Evolutionary conservation across 2,797 vertebrate genomes (phyloP), one percentile per base, ranked within the genome.

Genomic region (Numenius phaeopus): DNA sequence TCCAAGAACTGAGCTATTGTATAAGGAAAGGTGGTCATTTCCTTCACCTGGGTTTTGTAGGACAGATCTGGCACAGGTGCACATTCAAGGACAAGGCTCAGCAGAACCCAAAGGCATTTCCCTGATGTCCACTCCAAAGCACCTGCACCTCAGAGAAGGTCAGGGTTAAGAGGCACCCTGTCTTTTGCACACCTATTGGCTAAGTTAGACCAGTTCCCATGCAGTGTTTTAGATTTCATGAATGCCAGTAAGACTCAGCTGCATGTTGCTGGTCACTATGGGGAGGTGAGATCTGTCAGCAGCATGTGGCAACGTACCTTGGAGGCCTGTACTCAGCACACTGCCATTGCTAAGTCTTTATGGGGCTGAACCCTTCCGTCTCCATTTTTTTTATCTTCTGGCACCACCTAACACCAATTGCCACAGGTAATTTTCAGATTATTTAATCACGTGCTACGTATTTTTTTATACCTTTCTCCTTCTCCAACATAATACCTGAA

Each of bases 271-370:
- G 9, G 15, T 81, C 2, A 1, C 54, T 46, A 40, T 29, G 44
- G 34, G 18, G 29, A 59, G 32, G 18, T 46, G 29, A 79, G 24
- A 71, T 4, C 15, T 30, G 11, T 26, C 78, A 62, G 30, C 14
- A 87, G 49, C 32, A 58, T 0, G 0, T 62, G 59, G 27, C 50
- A 52, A 44, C 0, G 0, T 24, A 47, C 9, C 6, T 13, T 61
- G 30, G 46, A 49, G n/a, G 11, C 4, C 6, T 5, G 27, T 13
- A 29, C 39, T 62, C 2, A 2, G 5, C 22, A 9, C 46, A 29
- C 8, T 70, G 29, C 32, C 39, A 17, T 29, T 49, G 27, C 20
- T 30, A 37, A 42, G 3, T 59, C 23, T 12, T 54, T 70, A 64
- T 32, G 34, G 12, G 22, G 26, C 14, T 71, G 2, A 39, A 66